Conservation (phyloP, 1,140 invertebrate genomes). For the Trigoniulus corallinus region DNA sequence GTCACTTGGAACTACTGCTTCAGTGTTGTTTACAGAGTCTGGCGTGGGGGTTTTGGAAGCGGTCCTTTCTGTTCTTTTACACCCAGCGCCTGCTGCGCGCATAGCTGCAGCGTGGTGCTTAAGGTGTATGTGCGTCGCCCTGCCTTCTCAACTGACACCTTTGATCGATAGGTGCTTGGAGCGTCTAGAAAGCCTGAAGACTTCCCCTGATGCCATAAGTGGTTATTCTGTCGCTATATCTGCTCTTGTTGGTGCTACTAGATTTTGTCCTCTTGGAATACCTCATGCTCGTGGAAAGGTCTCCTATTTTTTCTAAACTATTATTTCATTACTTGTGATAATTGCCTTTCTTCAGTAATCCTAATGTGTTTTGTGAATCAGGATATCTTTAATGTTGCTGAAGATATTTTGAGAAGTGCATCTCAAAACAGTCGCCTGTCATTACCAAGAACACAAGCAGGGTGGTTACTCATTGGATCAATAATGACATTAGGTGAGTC, state of each 20-base stretch:
- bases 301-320: conserved; percentile 1
- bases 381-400: conserved; percentile 89
- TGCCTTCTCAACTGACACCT: conserved; percentile 84
- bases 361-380: conserved; percentile 15
- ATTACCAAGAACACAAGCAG: conserved; percentile 84
- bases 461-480: conserved; percentile 91
- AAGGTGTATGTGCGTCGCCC: conserved; percentile 73
- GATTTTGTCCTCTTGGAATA: conserved; percentile 79
- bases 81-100: conserved; percentile 80
- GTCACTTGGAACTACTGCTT: conserved; percentile 78
- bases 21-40: conserved; percentile 69
- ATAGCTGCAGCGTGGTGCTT: conserved; percentile 89
- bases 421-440: conserved; percentile 91
- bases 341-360: not conserved
- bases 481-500: conserved; percentile 80
- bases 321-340: not conserved
- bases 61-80: conserved; percentile 63
- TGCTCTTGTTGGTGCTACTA: conserved; percentile 78
- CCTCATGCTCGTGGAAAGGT: conserved; percentile 93
- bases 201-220: conserved; percentile 80
- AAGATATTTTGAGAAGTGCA: conserved; percentile 90
- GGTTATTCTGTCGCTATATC: conserved; percentile 89
- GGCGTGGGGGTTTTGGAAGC: conserved; percentile 46
- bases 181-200: conserved; percentile 68
- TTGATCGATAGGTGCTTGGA: conserved; percentile 74